Percentiles rank a stretch among this genome's conserved stretches.
phyloP scores from a whole-genome alignment of 2,797 vertebrate genomes.

The Streptopelia turtur region DNA sequence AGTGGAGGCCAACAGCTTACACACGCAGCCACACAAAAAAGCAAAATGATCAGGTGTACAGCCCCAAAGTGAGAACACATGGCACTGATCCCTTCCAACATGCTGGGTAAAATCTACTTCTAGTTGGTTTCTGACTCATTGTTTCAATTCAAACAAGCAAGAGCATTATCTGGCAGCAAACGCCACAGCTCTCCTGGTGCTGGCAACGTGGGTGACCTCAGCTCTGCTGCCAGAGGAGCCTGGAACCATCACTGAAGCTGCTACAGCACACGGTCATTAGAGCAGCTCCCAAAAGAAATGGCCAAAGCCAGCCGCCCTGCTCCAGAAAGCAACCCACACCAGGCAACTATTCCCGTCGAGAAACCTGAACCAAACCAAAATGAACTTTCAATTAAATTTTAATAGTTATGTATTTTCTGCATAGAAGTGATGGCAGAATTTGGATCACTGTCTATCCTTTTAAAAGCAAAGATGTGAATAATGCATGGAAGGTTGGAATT shows the following conservation, averaged over 20 bases:
- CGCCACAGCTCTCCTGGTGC: background rate
- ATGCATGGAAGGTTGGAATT: background rate
- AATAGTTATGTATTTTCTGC: background rate
- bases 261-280: background rate
- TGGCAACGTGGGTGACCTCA: too few species aligned
- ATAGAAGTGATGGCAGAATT: background rate
- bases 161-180: too few species aligned
- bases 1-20: background rate
- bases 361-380: background rate
- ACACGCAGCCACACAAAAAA: accelerated
- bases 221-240: background rate
- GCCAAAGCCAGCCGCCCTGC: background rate
- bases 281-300: accelerated
- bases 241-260: background rate
- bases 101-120: accelerated
- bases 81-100: background rate
- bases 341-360: accelerated
- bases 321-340: background rate
- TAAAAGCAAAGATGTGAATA: background rate
- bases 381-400: background rate
- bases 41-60: too few species aligned
- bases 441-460: background rate
- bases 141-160: background rate
- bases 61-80: accelerated
- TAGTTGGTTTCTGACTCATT: accelerated